Evolutionary conservation across 2,113 vertebrate genomes (phyloP).

Genomic region (Amphiprion ocellaris): DNA sequence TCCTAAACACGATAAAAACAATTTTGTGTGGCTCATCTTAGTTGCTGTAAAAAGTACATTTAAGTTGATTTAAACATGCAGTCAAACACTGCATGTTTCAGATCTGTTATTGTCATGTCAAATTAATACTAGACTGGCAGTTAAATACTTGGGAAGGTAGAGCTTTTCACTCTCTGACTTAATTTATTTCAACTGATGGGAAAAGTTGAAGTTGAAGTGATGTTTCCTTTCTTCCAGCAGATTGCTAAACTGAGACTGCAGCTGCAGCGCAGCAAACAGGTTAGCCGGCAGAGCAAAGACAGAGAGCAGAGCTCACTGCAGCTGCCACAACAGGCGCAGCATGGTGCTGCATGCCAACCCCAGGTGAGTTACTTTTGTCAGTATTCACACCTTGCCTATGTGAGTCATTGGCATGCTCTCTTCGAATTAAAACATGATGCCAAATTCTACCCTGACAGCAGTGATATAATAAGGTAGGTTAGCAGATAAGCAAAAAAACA

Average conservation of each 20-base stretch:
- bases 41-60: too few relatives aligned
- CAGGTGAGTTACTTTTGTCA: constrained; percentile 63
- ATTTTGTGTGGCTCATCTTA: too few relatives aligned
- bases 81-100: too few relatives aligned
- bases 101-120: not conserved
- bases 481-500: constrained; percentile 14
- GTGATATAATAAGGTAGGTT: constrained; percentile 32
- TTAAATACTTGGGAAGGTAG: not conserved
- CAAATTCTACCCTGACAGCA: constrained; percentile 16
- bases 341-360: constrained; percentile 45
- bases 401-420: not conserved
- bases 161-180: not conserved
- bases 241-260: constrained; percentile 96
- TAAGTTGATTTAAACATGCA: not conserved
- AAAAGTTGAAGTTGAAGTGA: constrained; percentile 6
- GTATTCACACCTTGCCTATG: not conserved
- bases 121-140: not conserved
- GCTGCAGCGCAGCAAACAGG: constrained; percentile 94
- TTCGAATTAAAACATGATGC: constrained; percentile 43
- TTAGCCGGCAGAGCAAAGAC: constrained; percentile 90
- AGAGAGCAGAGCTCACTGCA: constrained; percentile 88
- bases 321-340: constrained; percentile 52
- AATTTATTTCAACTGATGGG: not conserved
- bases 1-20: too few relatives aligned
- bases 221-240: constrained; percentile 82